phyloP scores from a whole-genome alignment of 2,797 vertebrate genomes.

The Anabas testudineus region DNA sequence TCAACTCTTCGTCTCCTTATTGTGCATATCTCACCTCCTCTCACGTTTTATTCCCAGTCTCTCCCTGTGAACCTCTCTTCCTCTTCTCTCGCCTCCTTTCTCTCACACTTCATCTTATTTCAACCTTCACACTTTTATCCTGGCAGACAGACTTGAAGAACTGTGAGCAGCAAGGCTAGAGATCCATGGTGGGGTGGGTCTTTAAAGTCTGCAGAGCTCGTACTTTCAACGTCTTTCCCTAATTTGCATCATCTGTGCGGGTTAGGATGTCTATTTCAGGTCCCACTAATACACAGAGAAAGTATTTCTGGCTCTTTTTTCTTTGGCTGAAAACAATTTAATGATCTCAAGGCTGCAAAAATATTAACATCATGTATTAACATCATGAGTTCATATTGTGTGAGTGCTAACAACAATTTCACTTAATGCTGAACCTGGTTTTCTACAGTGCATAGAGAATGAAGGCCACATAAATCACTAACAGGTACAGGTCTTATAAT shows the following conservation, averaged over 20 bases:
- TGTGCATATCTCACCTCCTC: slow-evolving; percentile 15
- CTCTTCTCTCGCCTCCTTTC: slow-evolving; percentile 1
- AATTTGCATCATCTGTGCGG: slow-evolving; percentile 19
- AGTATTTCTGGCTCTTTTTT: not conserved
- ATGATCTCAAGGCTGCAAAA: not conserved
- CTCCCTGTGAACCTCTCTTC: slow-evolving; percentile 11
- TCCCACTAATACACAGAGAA: not conserved
- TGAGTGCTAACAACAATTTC: not conserved
- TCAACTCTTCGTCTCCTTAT: slow-evolving; percentile 6
- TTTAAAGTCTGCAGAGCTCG: slow-evolving; percentile 37
- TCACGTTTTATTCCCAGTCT: slow-evolving; percentile 23
- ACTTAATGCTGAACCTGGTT: not conserved
- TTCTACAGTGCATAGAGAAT: not conserved
- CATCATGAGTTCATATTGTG: not conserved
- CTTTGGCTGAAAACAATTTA: not conserved
- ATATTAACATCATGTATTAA: not conserved
- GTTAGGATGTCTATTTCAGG: slow-evolving; percentile 18
- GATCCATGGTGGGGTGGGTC: not conserved
- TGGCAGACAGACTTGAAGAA: slow-evolving; percentile 33
- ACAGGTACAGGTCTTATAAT: not conserved
- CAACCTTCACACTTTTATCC: slow-evolving; percentile 45
- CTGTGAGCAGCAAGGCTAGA: slow-evolving; percentile 23
- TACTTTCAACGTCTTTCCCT: slow-evolving; percentile 13
- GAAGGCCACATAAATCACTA: not conserved
- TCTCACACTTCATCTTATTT: slow-evolving; percentile 8